A percentile compares a stretch with the other conserved stretches of the same genome.
Evolutionary conservation across 2,888 invertebrate species (phyloP).

Genomic region (Amphipoea lucens): DNA sequence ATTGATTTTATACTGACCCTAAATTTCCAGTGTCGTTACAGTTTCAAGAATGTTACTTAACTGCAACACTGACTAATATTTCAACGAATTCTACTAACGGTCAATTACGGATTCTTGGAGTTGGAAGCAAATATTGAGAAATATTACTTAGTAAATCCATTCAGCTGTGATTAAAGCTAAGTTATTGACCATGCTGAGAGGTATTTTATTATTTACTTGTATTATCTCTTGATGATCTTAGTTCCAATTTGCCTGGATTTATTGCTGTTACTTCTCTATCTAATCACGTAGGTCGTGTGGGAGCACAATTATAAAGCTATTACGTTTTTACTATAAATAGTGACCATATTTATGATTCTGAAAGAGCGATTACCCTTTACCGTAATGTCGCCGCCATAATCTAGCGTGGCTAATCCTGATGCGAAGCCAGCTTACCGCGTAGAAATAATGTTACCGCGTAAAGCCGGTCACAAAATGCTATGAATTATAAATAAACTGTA

Average conservation of each 20-base stretch:
- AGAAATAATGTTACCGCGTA: slow-evolving; percentile 55
- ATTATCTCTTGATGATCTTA: slow-evolving; percentile 3
- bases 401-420: slow-evolving; percentile 58
- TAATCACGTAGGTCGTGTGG: slow-evolving; percentile 11
- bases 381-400: slow-evolving; percentile 55
- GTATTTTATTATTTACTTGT: slow-evolving; percentile 4
- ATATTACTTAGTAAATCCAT: slow-evolving; percentile 43
- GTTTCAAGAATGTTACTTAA: slow-evolving; percentile 43
- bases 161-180: slow-evolving; percentile 28
- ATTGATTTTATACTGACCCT: not conserved
- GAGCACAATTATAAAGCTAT: slow-evolving; percentile 30
- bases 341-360: slow-evolving; percentile 44
- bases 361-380: slow-evolving; percentile 54
- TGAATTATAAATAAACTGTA: slow-evolving; percentile 48
- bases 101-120: slow-evolving; percentile 45
- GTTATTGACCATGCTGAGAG: slow-evolving; percentile 12
- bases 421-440: slow-evolving; percentile 56
- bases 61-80: slow-evolving; percentile 42
- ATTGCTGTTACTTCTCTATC: slow-evolving; percentile 9
- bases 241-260: slow-evolving; percentile 7
- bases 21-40: slow-evolving; percentile 21
- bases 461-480: slow-evolving; percentile 39
- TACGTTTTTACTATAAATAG: slow-evolving; percentile 33
- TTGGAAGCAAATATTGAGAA: slow-evolving; percentile 48
- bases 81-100: slow-evolving; percentile 41